Percentiles rank a stretch among this genome's conserved stretches.
Evolutionary conservation across 2,113 vertebrate species (phyloP).

Genomic region (Euleptes europaea): DNA sequence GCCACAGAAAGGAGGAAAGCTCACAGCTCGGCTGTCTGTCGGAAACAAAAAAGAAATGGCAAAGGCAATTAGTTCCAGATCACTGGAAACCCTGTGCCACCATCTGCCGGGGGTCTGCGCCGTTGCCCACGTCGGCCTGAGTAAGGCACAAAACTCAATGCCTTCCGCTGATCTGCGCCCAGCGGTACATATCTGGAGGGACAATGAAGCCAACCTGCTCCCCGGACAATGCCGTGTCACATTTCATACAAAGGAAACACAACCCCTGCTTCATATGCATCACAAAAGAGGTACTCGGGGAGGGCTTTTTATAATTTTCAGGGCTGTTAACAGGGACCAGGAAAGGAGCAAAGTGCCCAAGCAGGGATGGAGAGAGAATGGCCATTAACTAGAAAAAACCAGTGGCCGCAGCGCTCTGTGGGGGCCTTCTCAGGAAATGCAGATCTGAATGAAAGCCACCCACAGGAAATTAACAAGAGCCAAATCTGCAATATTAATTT

Average conservation of each 20-base stretch:
- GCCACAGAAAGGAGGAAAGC: constrained; percentile 53
- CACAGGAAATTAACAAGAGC: neutral
- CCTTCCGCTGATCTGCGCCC: constrained; percentile 75
- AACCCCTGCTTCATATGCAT: constrained; percentile 83
- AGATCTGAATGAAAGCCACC: neutral
- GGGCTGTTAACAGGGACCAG: constrained; percentile 38
- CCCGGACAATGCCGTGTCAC: constrained; percentile 75
- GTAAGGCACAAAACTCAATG: constrained; percentile 72
- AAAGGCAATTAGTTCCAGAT: constrained; percentile 90
- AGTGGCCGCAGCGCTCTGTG: constrained; percentile 10
- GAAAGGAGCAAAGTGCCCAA: neutral
- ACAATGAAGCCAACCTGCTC: constrained; percentile 86
- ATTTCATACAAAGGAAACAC: constrained; percentile 74
- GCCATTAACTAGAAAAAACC: constrained; percentile 42
- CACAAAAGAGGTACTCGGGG: constrained; percentile 73
- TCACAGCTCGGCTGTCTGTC: constrained; percentile 71
- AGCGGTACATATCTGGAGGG: constrained; percentile 79
- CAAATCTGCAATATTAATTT: neutral
- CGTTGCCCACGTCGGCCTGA: constrained; percentile 83
- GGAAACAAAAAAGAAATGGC: constrained; percentile 88
- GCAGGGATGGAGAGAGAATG: constrained; percentile 14
- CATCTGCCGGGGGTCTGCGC: constrained; percentile 88
- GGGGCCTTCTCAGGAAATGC: constrained; percentile 2
- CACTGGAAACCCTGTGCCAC: constrained; percentile 83
- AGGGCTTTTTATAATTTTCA: constrained; percentile 45